Conservation (phyloP, 2,888 invertebrate genomes). For the Frankliniella intonsa region DNA sequence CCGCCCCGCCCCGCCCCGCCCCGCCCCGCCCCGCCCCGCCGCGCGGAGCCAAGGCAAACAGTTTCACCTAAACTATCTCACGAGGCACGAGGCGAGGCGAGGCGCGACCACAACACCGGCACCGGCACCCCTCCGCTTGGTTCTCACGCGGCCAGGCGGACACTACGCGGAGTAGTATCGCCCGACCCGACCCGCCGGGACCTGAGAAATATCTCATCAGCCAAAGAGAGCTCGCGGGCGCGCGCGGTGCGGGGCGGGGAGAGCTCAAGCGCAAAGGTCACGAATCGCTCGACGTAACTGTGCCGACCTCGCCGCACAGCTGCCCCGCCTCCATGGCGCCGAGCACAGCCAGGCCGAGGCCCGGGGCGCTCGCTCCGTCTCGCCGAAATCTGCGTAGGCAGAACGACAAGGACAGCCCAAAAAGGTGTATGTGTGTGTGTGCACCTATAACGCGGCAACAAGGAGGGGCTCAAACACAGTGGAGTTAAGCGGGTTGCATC, state of each 20-base stretch:
- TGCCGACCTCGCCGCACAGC: neutral
- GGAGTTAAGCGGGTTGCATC: too few species aligned
- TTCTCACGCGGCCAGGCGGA: neutral
- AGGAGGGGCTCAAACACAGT: too few species aligned
- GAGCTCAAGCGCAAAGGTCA: neutral
- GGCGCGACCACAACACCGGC: neutral
- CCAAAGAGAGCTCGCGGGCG: neutral
- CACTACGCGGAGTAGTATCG: neutral
- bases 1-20: neutral
- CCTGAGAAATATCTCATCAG: slow-evolving; percentile 1
- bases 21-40: neutral
- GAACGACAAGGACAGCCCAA: neutral
- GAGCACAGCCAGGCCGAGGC: neutral
- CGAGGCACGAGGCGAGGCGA: neutral
- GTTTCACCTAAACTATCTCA: neutral
- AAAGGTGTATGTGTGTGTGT: too few species aligned
- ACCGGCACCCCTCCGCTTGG: neutral
- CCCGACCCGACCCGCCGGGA: neutral
- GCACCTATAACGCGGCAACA: too few species aligned
- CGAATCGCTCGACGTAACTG: neutral
- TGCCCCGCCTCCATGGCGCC: neutral
- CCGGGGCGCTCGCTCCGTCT: neutral
- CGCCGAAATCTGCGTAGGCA: neutral
- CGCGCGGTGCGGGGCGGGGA: neutral
- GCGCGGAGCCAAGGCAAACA: neutral